Evolutionary conservation across 2,113 vertebrate species (phyloP).

Genomic region (Uropsilus gracilis): DNA sequence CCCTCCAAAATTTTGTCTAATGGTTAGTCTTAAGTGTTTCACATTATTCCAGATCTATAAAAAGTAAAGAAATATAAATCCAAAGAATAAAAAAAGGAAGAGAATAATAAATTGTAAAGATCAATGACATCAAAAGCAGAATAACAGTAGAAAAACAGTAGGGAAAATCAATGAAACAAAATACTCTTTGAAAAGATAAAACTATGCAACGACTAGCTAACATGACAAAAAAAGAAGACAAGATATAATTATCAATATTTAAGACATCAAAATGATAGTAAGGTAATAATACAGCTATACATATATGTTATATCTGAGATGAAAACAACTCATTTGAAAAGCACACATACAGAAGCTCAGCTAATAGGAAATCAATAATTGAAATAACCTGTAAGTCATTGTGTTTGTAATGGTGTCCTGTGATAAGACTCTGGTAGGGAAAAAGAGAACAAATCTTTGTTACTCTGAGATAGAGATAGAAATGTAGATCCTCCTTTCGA

Average conservation of each 20-base stretch:
- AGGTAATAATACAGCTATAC: background rate
- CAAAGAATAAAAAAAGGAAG: background rate
- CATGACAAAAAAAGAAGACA: background rate
- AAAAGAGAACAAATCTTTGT: background rate
- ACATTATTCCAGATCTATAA: background rate
- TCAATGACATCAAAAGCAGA: background rate
- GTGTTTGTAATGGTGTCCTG: background rate
- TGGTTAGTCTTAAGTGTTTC: too few relatives aligned
- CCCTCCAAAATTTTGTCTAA: too few relatives aligned
- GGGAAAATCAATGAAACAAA: background rate
- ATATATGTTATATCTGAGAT: background rate
- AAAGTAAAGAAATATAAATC: background rate
- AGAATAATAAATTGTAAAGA: constrained; percentile 18
- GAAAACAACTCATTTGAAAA: background rate
- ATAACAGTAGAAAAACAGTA: background rate
- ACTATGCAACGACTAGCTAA: background rate
- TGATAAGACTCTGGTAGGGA: background rate
- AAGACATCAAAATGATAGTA: background rate
- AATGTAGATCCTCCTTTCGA: background rate
- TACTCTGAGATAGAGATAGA: background rate
- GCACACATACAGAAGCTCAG: background rate
- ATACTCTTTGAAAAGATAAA: background rate
- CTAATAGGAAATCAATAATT: background rate
- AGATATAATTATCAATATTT: background rate
- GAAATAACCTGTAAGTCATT: background rate